A percentile compares a stretch with the other conserved stretches of the same genome.
Conservation (phyloP, 2,888 invertebrate genomes). For the Lithophane semibrunnea region DNA sequence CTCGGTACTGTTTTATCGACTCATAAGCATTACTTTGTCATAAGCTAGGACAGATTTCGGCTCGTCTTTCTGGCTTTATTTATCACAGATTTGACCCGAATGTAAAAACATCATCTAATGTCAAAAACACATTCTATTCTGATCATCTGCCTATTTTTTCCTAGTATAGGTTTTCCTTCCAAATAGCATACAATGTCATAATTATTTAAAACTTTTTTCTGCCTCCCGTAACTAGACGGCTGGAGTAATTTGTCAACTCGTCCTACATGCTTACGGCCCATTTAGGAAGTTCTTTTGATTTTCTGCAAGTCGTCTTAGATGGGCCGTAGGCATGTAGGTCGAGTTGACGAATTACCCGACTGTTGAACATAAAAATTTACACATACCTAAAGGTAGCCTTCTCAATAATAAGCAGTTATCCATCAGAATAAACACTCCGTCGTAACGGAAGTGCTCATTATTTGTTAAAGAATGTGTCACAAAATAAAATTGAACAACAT, state of each 20-base stretch:
- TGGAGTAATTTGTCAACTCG: too few species aligned
- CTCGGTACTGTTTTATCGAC: not conserved
- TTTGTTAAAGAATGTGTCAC: constrained; percentile 48
- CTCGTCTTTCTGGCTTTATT: too few species aligned
- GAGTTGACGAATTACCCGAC: too few species aligned
- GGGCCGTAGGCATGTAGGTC: too few species aligned
- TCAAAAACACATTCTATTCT: not conserved
- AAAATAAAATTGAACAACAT: constrained; percentile 57
- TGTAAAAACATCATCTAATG: too few species aligned
- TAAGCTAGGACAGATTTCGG: not conserved
- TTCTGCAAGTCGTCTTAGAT: too few species aligned
- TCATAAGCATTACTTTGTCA: not conserved
- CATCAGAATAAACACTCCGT: constrained; percentile 37
- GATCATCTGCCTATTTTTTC: not conserved
- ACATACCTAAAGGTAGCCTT: not conserved
- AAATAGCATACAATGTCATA: not conserved
- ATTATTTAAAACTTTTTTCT: not conserved
- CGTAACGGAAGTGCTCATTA: constrained; percentile 42
- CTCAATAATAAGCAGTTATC: constrained; percentile 23
- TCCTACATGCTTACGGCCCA: too few species aligned
- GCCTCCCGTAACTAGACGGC: not conserved
- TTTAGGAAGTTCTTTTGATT: too few species aligned
- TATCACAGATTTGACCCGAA: not conserved
- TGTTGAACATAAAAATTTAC: not conserved
- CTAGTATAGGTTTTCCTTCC: not conserved